Evolutionary conservation across 2,113 vertebrate species (phyloP), one percentile per base, ranked within the genome.

Genomic region (Apteryx owenii): DNA sequence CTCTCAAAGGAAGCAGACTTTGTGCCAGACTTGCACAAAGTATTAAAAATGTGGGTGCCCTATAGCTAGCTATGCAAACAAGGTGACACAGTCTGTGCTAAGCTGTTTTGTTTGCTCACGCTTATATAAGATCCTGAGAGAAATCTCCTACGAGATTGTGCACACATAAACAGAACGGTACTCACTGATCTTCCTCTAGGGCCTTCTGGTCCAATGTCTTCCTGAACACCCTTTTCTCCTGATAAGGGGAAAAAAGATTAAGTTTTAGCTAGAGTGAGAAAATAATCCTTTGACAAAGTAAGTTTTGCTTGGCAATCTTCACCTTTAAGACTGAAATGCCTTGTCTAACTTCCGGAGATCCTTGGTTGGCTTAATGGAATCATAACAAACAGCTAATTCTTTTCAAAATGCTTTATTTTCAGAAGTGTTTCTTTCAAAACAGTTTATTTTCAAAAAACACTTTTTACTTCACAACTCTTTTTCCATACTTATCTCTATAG

Each of bases 321-420:
- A 98, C 98, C 98, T 98, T 98, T 61, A 51, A 25, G 64, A 98
- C 98, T 69, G 23, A 25, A 92, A 44, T 93, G 72, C 98, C 98
- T 38, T 56, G 5, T 88, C 93, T 97, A 61, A 98, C 98, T 60
- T 91, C 89, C 19, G 26, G 98, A 73, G 95, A 94, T 96, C 98
- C 98, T 98, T 99, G 98, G 96, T 98, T 98, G 36, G 98, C 98
- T 98, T 99, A 95, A 18, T 46, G 53, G 65, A 33, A 68, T 85
- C 29, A 64, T 18, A 92, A 40, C 7, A 28, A 56, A 29, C 15
- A 56, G 28, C 54, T 56, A 81, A 70, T 76, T 70, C 2, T 56
- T 56, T 56, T 29, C 54, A 56, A 56, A 56, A 54, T 28, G 25
- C 26, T 54, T 54, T 56, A 56, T 29, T 56, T 56, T 56, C 28